A percentile compares a stretch with the other conserved stretches of the same genome.
Conservation (phyloP, 2,797 vertebrate genomes). For the Tympanoctomys barrerae region DNA sequence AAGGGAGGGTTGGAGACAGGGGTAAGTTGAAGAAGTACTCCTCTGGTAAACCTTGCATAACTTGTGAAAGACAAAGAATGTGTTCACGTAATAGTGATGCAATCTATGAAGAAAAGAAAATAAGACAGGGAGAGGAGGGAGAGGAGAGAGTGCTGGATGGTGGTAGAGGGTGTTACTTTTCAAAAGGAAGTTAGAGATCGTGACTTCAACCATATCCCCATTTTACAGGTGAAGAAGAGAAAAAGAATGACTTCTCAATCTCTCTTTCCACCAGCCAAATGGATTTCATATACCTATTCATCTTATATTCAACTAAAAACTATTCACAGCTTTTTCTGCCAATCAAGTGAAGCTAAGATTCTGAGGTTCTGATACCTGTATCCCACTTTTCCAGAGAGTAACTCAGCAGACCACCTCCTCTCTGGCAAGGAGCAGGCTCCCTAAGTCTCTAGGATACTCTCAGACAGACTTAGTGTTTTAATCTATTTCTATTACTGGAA, state of each 20-base stretch:
- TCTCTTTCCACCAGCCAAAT: background rate
- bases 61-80: background rate
- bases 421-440: background rate
- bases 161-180: background rate
- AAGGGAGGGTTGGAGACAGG: background rate
- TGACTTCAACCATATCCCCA: background rate
- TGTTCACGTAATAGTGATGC: background rate
- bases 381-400: background rate
- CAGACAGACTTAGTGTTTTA: background rate
- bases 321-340: background rate
- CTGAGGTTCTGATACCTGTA: background rate
- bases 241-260: background rate
- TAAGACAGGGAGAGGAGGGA: background rate
- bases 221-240: background rate
- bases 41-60: background rate
- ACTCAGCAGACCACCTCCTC: background rate
- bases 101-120: background rate
- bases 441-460: background rate
- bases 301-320: background rate
- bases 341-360: background rate
- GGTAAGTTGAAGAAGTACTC: background rate
- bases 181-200: background rate
- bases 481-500: background rate
- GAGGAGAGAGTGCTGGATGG: accelerated
- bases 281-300: background rate